Conservation (phyloP, 2,888 invertebrate genomes). For the Hydrotaea cyrtoneurina region DNA sequence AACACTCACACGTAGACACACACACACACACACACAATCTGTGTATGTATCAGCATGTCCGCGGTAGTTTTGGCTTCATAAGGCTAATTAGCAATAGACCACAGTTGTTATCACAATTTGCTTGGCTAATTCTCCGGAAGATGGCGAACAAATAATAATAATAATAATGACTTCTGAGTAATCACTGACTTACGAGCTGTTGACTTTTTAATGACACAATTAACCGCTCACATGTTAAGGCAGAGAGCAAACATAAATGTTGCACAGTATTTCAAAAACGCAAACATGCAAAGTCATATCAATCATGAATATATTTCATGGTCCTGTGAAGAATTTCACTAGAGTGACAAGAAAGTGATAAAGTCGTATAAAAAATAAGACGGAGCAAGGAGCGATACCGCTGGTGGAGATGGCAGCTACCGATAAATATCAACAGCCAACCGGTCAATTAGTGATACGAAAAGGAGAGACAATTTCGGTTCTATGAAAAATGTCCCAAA, state of each 20-base stretch:
- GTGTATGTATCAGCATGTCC: neutral
- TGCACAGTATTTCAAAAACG: too few relatives aligned
- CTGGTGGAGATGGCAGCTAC: too few relatives aligned
- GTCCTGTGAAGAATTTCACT: too few relatives aligned
- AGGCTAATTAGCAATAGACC: conserved; percentile 16
- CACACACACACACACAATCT: neutral
- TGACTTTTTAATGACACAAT: conserved; percentile 28
- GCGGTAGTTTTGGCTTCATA: neutral
- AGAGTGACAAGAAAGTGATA: too few relatives aligned
- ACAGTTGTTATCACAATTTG: conserved; percentile 1
- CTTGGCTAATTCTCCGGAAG: neutral
- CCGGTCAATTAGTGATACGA: too few relatives aligned
- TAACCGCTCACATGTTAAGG: neutral
- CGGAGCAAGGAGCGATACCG: too few relatives aligned
- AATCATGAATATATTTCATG: too few relatives aligned
- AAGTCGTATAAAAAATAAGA: too few relatives aligned
- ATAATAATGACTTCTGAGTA: conserved; percentile 20
- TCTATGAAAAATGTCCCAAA: too few relatives aligned
- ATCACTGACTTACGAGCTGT: conserved; percentile 16
- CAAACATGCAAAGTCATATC: too few relatives aligned
- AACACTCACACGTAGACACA: neutral
- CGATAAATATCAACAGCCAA: too few relatives aligned
- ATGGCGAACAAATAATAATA: neutral
- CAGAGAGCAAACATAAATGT: neutral
- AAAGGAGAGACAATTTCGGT: too few relatives aligned